Evolutionary conservation across 2,888 invertebrate species (phyloP).

Genomic region (Euplagia quadripunctaria): DNA sequence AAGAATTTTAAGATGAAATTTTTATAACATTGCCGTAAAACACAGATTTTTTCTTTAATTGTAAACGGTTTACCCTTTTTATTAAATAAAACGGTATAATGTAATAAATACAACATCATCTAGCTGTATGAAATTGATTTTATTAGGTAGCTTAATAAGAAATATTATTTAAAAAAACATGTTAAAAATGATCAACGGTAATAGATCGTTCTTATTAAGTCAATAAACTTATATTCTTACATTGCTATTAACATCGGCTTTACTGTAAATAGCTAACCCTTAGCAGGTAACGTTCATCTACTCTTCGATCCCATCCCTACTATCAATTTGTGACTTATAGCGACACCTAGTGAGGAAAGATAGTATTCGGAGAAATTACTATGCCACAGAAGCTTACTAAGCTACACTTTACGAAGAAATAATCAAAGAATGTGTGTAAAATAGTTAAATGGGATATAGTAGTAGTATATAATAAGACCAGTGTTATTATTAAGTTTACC

Average conservation of each 20-base stretch:
- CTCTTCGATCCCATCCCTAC: background rate
- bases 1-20: background rate
- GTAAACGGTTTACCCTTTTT: background rate
- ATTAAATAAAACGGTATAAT: too few relatives aligned
- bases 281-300: background rate
- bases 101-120: constrained; percentile 3
- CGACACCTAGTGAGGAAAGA: background rate
- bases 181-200: background rate
- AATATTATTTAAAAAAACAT: background rate
- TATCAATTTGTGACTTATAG: background rate
- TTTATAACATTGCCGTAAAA: background rate
- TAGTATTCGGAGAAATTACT: background rate
- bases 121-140: background rate
- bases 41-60: background rate
- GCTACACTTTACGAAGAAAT: too few relatives aligned
- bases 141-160: background rate
- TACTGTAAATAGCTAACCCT: background rate
- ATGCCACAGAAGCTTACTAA: too few relatives aligned
- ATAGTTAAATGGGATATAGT: too few relatives aligned
- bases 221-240: too few relatives aligned
- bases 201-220: background rate
- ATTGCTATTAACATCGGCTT: background rate
- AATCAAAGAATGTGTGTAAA: too few relatives aligned
- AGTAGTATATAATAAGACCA: too few relatives aligned
- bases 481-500: too few relatives aligned